Percentiles rank a stretch among this genome's conserved stretches.
Evolutionary conservation across 2,888 invertebrate species (phyloP).

Genomic region (Periphyllus acericola): DNA sequence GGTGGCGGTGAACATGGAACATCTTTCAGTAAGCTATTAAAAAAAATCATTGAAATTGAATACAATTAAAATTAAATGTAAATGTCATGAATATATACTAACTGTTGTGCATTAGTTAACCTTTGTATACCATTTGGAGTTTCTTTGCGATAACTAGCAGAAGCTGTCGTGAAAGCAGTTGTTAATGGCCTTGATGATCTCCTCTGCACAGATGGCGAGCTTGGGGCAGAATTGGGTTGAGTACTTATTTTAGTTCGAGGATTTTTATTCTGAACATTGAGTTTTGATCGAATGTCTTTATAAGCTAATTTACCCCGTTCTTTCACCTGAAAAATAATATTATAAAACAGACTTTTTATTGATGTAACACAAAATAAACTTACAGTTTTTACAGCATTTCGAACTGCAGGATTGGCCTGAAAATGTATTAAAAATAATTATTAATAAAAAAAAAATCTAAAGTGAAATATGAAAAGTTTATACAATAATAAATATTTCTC

Average conservation of each 20-base stretch:
- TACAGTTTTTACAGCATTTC: conserved; percentile 93
- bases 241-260: conserved; percentile 64
- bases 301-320: conserved; percentile 81
- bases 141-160: conserved; percentile 63
- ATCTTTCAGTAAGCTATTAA: conserved; percentile 33
- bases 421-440: conserved; percentile 68
- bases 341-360: conserved; percentile 16
- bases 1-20: conserved; percentile 68
- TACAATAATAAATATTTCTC: too few relatives aligned
- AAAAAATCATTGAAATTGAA: conserved; percentile 66
- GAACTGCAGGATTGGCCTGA: conserved; percentile 93
- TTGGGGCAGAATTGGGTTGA: conserved; percentile 74
- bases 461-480: too few relatives aligned
- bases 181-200: conserved; percentile 60
- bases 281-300: conserved; percentile 78
- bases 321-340: conserved; percentile 71
- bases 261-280: conserved; percentile 66
- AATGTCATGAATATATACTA: background rate
- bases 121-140: conserved; percentile 48
- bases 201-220: conserved; percentile 71
- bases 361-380: conserved; percentile 69
- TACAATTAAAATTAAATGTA: background rate
- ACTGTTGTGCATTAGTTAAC: conserved; percentile 32
- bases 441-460: conserved; percentile 32
- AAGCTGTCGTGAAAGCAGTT: conserved; percentile 62